Evolutionary conservation across 2,888 invertebrate species (phyloP).

Genomic region (Drosophila multiciliata): DNA sequence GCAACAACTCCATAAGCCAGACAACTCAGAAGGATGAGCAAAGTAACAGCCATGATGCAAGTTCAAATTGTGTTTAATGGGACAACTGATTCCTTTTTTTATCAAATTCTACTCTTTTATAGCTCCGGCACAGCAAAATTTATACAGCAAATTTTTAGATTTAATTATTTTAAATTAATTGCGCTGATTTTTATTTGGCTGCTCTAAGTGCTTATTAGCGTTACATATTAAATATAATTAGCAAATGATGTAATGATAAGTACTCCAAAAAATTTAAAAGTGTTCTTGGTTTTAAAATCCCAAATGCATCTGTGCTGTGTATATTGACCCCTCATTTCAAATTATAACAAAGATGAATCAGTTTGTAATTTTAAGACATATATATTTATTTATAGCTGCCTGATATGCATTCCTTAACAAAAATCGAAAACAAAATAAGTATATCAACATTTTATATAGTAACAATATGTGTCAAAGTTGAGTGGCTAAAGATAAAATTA

Average conservation of each 20-base stretch:
- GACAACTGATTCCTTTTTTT: constrained; percentile 44
- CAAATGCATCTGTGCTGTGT: neutral
- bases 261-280: neutral
- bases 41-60: constrained; percentile 22
- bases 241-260: neutral
- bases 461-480: neutral
- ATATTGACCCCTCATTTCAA: neutral
- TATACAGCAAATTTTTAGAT: neutral
- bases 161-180: neutral
- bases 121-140: constrained; percentile 11
- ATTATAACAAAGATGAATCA: neutral
- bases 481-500: neutral
- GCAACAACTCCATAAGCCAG: constrained; percentile 29
- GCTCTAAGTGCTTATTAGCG: neutral
- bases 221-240: neutral
- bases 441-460: neutral
- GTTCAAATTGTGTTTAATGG: constrained; percentile 10
- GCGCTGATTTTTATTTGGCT: neutral
- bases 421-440: no score
- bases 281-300: neutral
- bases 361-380: no score
- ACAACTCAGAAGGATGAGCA: constrained; percentile 31
- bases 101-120: constrained; percentile 37
- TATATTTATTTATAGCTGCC: no score
- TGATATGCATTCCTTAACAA: no score